Evolutionary conservation across 2,888 invertebrate genomes (phyloP).

Genomic region (Pterostichus niger): DNA sequence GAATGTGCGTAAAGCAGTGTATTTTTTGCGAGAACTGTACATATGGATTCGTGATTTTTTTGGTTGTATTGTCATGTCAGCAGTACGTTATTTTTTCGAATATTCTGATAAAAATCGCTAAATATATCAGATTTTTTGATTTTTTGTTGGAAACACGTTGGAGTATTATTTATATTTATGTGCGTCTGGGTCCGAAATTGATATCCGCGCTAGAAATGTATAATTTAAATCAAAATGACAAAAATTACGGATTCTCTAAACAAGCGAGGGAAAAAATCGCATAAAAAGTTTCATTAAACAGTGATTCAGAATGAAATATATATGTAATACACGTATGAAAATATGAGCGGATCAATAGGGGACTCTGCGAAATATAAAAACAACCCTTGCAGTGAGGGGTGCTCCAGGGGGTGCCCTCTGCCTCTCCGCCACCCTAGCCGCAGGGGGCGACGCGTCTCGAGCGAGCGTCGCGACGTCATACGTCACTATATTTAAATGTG

Average conservation of each 20-base stretch:
- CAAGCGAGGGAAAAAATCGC: constrained; percentile 56
- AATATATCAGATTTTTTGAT: constrained; percentile 52
- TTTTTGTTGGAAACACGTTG: constrained; percentile 15
- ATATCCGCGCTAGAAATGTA: constrained; percentile 52
- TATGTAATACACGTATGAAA: constrained; percentile 73
- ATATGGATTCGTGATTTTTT: constrained; percentile 25
- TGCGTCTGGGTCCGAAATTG: constrained; percentile 50
- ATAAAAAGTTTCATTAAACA: constrained; percentile 64
- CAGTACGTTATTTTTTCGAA: constrained; percentile 50
- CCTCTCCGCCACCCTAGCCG: background rate
- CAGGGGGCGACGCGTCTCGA: constrained; percentile 13
- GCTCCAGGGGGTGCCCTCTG: constrained; percentile 67
- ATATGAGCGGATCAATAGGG: constrained; percentile 72
- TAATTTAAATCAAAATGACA: constrained; percentile 55
- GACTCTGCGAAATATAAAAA: constrained; percentile 75
- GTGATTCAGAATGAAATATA: constrained; percentile 68
- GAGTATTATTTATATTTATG: constrained; percentile 53
- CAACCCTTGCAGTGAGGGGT: constrained; percentile 69
- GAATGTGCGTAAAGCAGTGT: background rate
- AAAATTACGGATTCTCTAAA: constrained; percentile 49
- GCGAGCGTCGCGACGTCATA: background rate
- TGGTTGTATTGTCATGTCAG: constrained; percentile 31
- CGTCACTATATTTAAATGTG: too few species aligned
- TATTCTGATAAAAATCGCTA: constrained; percentile 50
- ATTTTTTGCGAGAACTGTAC: constrained; percentile 30